Evolutionary conservation across 1,140 invertebrate species (phyloP), one percentile per base, ranked within the genome.

Genomic region (Pogonus chalceus): DNA sequence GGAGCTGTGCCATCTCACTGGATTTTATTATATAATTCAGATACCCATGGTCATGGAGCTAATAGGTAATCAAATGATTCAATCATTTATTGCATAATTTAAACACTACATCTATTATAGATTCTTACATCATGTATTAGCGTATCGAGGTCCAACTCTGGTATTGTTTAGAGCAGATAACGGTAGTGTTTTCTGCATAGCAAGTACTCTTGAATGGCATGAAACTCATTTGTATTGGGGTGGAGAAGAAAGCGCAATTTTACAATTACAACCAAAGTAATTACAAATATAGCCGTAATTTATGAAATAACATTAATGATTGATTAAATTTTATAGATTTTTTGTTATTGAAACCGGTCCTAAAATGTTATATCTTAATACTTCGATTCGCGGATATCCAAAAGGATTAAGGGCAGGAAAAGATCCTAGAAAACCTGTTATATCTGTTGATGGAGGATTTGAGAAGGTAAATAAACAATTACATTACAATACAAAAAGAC

Each of bases 181-280:
- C 47, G 79, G 77, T 54, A 78, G 85, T 35, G 77, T 84, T 26
- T 87, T 89, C 64, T 92, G 87, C 65, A 71, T 94, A 24, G 87
- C 83, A 3, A 73, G 82, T 18, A 81, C 88, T n/a, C 70, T 74
- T 49, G 90, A 91, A 68, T 94, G 91, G 91, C 81, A 80, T 59
- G 91, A 92, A 63, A 84, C 84, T 1, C 85, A 90, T 70, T 72
- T 83, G 39, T 92, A 90, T 68, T 91, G 87, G 79, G 91, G 92
- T 43, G 80, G 81, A 18, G 79, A 85, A 20, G 82, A 90, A 49
- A 82, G 81, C 43, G 79, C 84, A 58, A 76, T 90, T 20, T 74
- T 94, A 53, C 88, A 92, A 68, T 69, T 94, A 12, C 73, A 82
- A 31, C 91, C 92, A 9, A 82, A 84, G 68, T 93, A 79, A 71